Evolutionary conservation across 2,797 vertebrate species (phyloP).

Genomic region (Acrocephalus scirpaceus): DNA sequence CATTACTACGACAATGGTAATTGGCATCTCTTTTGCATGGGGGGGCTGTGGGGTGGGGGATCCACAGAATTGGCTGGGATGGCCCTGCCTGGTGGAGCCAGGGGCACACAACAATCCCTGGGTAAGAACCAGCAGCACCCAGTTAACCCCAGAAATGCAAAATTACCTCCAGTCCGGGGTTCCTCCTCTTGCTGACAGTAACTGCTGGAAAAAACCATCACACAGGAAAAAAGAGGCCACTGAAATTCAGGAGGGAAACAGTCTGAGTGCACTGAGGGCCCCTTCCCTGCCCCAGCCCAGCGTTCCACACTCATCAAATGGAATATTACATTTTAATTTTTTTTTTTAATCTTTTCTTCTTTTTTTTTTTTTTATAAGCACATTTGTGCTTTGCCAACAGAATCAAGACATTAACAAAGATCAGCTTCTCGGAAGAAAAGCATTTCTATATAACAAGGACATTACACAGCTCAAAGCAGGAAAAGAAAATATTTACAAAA

Average conservation of each 20-base stretch:
- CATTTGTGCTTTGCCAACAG: conserved; percentile 83
- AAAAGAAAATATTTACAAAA: conserved; percentile 91
- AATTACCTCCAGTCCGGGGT: not conserved
- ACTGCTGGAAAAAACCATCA: not conserved
- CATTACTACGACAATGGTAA: conserved; percentile 76
- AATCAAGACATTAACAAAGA: conserved; percentile 87
- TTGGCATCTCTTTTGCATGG: not conserved
- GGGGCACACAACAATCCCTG: fast-evolving
- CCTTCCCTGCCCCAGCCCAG: not conserved
- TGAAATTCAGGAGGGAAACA: fast-evolving
- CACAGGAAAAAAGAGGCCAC: not conserved
- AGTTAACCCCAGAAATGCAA: fast-evolving
- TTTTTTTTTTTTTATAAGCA: conserved; percentile 82
- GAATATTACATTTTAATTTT: conserved; percentile 62
- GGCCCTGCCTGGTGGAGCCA: not conserved
- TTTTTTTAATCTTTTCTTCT: conserved; percentile 77
- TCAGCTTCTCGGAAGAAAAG: conserved; percentile 87
- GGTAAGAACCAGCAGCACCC: fast-evolving
- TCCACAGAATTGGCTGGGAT: fast-evolving
- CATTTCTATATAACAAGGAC: conserved; percentile 87
- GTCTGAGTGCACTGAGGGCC: not conserved
- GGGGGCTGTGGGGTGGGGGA: fast-evolving
- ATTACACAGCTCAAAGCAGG: conserved; percentile 87
- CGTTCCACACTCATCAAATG: not conserved
- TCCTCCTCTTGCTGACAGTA: too few relatives aligned